Percentiles rank a stretch among this genome's conserved stretches.
Conservation (phyloP, 2,888 invertebrate genomes). For the Napeogenes inachia region DNA sequence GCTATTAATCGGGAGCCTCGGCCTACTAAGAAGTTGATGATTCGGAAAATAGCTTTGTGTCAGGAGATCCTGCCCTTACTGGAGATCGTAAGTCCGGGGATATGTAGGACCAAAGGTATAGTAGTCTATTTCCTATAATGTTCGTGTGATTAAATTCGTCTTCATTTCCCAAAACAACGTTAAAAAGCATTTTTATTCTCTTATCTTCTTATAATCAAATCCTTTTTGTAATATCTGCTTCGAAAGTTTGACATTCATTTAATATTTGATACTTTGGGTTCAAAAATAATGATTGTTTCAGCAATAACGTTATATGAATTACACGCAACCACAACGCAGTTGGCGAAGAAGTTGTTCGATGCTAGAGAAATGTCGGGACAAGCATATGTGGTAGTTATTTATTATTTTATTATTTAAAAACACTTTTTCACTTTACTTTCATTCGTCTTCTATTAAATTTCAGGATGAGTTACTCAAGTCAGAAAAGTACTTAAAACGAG, state of each 20-base stretch:
- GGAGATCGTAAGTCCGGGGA: slow-evolving; percentile 82
- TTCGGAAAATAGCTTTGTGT: slow-evolving; percentile 81
- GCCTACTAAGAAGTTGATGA: slow-evolving; percentile 75
- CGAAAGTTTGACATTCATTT: slow-evolving; percentile 1
- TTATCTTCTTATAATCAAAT: too few relatives aligned
- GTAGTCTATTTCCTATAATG: background rate
- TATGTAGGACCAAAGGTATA: slow-evolving; percentile 82
- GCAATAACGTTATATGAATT: slow-evolving; percentile 87
- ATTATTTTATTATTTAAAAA: background rate
- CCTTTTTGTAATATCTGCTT: too few relatives aligned
- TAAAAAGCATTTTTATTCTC: too few relatives aligned
- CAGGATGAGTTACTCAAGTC: slow-evolving; percentile 76
- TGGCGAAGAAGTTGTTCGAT: slow-evolving; percentile 80
- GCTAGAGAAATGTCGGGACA: slow-evolving; percentile 76
- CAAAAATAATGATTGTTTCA: slow-evolving; percentile 42
- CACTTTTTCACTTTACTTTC: too few relatives aligned
- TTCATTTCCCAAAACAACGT: too few relatives aligned
- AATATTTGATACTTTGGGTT: slow-evolving; percentile 1
- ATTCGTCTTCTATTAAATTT: slow-evolving; percentile 17
- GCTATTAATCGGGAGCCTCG: slow-evolving; percentile 67
- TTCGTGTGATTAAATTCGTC: background rate
- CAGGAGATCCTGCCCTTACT: slow-evolving; percentile 80
- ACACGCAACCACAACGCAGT: slow-evolving; percentile 80
- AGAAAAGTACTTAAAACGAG: slow-evolving; percentile 77
- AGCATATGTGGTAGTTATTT: slow-evolving; percentile 64